Conservation (phyloP, 2,113 vertebrate genomes). For the Heterotis niloticus region DNA sequence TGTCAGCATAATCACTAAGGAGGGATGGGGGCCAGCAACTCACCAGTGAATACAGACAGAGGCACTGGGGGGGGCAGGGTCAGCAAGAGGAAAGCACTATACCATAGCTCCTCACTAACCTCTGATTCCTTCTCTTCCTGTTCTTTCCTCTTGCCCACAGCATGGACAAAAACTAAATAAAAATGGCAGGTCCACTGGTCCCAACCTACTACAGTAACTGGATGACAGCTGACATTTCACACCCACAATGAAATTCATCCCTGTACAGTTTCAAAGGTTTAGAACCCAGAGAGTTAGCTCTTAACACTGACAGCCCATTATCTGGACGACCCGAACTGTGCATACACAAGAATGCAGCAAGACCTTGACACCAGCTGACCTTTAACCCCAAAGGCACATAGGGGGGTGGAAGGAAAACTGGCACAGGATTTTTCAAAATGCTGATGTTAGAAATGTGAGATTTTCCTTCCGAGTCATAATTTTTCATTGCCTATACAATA, state of each 20-base stretch:
- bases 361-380: constrained; percentile 7
- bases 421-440: no score
- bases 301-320: no score
- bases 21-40: constrained; percentile 68
- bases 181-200: no score
- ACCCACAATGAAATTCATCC: no score
- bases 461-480: no score
- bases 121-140: background rate
- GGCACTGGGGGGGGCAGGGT: background rate
- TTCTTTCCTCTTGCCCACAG: constrained; percentile 6
- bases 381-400: background rate
- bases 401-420: no score
- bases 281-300: no score
- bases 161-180: background rate
- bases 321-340: constrained; percentile 1
- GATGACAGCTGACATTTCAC: no score
- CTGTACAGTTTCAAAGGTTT: no score
- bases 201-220: no score
- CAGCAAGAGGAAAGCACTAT: background rate
- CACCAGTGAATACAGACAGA: constrained; percentile 61
- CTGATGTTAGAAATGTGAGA: no score
- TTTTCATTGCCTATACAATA: no score
- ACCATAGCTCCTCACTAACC: background rate
- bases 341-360: constrained; percentile 29
- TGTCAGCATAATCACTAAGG: constrained; percentile 73